Evolutionary conservation across 1,140 invertebrate genomes (phyloP), one percentile per base, ranked within the genome.

Genomic region (Drosophila miranda): DNA sequence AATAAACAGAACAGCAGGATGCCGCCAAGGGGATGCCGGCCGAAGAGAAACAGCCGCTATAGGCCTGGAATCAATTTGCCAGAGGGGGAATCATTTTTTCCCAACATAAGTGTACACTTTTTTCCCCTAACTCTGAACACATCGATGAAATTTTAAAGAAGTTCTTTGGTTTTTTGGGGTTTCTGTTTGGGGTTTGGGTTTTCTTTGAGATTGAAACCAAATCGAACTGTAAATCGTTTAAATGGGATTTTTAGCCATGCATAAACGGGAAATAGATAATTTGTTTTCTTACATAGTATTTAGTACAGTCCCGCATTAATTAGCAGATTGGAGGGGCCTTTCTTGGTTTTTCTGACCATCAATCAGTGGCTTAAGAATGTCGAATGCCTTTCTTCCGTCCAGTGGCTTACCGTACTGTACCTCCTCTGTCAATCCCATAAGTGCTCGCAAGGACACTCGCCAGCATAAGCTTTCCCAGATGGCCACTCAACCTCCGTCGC

Each of bases 1-100:
- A 84, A 84, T 77, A 84, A 84, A 77, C 68, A 67, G 56, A 60
- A 75, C 82, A 75, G 82, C 82, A 78, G 74, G 78, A 69, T 67
- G 63, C 60, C 48, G 41, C 48, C 68, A 50, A 60, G 23, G 45
- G 45, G 13, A 59, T 57, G 74, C 14, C 9, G 56, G 21, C 30
- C 34, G 3, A 13, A 11, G 34, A 13, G 34, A 5, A 38, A 38
- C 34, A 34, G 8, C 14, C 16, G 7, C 21, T 14, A n/a, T 21
- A 28, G 43, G 30, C 50, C 11, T 16, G 30, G 11, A 54, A 67
- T 54, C 62, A 48, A 67, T 68, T 68, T 55, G 62, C 34, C 49
- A 26, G 38, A 68, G 62, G 63, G 62, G 67, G 11, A 30, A 42
- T 56, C 44, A 49, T 8, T 68, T 68, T 56, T 43, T 44, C 19